These are phyloP conservation scores for Cosmia trapezina DNA, from an alignment of 2,888 invertebrate species.

Conservation along the genomic window DNA sequence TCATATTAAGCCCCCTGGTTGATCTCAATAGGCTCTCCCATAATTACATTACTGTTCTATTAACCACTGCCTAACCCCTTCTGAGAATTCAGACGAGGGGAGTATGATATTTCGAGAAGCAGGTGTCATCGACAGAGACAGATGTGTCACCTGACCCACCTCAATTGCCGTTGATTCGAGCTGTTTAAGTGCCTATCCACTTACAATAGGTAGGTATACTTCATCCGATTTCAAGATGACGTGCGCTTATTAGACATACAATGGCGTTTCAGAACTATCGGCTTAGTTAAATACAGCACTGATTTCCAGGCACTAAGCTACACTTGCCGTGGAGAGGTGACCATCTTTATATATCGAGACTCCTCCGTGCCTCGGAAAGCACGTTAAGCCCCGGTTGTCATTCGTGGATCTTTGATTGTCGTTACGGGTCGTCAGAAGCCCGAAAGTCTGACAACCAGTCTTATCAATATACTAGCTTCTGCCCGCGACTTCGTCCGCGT, in stretches of 20 bases:
- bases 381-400: no score
- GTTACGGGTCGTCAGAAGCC: no score
- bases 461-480: no score
- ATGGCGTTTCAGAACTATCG: neutral
- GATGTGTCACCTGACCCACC: neutral
- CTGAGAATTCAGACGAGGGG: neutral
- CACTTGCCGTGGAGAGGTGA: no score
- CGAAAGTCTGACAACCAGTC: no score
- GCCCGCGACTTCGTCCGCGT: no score
- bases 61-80: neutral
- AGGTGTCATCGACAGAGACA: neutral
- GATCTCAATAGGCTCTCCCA: neutral
- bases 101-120: neutral
- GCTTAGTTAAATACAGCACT: neutral
- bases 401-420: no score
- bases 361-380: no score
- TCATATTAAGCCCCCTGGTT: no score
- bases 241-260: neutral
- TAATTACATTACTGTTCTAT: neutral
- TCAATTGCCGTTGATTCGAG: constrained; percentile 3
- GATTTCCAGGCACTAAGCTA: no score
- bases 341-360: no score
- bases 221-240: constrained; percentile 2
- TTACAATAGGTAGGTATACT: neutral
- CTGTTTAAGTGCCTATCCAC: neutral